phyloP scores from a whole-genome alignment of 2,113 vertebrate species.

The Arizona elegans region DNA sequence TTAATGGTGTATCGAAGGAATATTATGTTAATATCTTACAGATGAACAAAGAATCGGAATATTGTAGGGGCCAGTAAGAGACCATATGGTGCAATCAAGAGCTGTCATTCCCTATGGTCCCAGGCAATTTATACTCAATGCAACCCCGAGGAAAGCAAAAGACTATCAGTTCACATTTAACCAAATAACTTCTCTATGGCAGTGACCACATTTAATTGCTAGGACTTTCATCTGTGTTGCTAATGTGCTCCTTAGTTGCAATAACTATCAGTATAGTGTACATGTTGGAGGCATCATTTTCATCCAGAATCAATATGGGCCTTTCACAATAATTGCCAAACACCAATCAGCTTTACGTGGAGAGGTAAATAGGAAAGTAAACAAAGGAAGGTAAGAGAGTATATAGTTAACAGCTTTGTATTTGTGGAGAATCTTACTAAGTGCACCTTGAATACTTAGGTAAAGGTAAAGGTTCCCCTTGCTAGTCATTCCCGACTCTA shows the following conservation, averaged over 20 bases:
- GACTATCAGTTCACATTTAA: conserved; percentile 36
- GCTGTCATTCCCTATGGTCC: conserved; percentile 47
- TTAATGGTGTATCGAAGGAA: conserved; percentile 62
- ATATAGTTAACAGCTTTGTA: not conserved
- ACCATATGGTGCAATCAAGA: conserved; percentile 56
- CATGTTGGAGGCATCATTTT: not conserved
- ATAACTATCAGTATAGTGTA: not conserved
- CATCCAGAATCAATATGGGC: not conserved
- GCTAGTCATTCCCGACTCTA: too few species aligned
- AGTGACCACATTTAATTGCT: not conserved
- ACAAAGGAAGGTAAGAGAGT: not conserved
- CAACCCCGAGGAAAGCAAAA: not conserved
- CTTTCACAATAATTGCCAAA: not conserved
- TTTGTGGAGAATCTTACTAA: not conserved
- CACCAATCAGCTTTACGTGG: not conserved
- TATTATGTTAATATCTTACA: conserved; percentile 63
- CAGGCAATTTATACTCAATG: conserved; percentile 47
- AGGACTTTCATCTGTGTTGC: not conserved
- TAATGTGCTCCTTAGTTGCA: not conserved
- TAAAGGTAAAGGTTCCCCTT: too few species aligned
- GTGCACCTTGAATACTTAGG: not conserved
- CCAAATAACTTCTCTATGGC: not conserved
- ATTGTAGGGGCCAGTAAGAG: conserved; percentile 29
- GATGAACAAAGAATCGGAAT: conserved; percentile 48
- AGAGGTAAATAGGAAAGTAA: not conserved